phyloP scores from a whole-genome alignment of 2,888 invertebrate species.

The Endomychus coccineus region DNA sequence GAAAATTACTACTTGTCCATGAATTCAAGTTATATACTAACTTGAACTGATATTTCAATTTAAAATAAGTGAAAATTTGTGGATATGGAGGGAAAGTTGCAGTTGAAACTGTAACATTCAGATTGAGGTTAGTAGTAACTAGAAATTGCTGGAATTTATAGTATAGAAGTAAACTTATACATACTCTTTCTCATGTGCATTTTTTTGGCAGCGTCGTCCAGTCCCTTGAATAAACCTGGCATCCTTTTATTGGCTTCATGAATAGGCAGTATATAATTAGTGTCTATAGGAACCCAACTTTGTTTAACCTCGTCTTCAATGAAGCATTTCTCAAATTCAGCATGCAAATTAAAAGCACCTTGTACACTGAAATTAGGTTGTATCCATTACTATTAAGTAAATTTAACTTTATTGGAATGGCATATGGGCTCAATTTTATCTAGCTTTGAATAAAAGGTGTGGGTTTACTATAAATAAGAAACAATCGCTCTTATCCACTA shows the following conservation, averaged over 20 bases:
- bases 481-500: too few relatives aligned
- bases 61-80: too few relatives aligned
- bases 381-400: too few relatives aligned
- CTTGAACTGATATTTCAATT: too few relatives aligned
- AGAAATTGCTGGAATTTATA: too few relatives aligned
- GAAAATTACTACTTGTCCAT: too few relatives aligned
- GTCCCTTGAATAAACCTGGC: slow-evolving; percentile 24
- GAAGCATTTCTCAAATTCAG: slow-evolving; percentile 19
- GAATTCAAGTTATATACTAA: too few relatives aligned
- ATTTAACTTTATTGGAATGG: neutral
- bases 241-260: slow-evolving; percentile 22
- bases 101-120: too few relatives aligned
- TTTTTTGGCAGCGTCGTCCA: neutral
- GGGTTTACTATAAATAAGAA: too few relatives aligned
- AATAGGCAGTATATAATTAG: slow-evolving; percentile 27
- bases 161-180: neutral
- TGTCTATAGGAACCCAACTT: slow-evolving; percentile 27
- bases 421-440: slow-evolving; percentile 15
- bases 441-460: too few relatives aligned
- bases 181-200: slow-evolving; percentile 3
- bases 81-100: too few relatives aligned
- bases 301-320: slow-evolving; percentile 11
- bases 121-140: too few relatives aligned
- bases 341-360: slow-evolving; percentile 22
- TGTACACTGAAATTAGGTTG: slow-evolving; percentile 11